Percentiles rank a stretch among this genome's conserved stretches.
Evolutionary conservation across 2,113 vertebrate species (phyloP).

Genomic region (Sinocyclocheilus anshuiensis): DNA sequence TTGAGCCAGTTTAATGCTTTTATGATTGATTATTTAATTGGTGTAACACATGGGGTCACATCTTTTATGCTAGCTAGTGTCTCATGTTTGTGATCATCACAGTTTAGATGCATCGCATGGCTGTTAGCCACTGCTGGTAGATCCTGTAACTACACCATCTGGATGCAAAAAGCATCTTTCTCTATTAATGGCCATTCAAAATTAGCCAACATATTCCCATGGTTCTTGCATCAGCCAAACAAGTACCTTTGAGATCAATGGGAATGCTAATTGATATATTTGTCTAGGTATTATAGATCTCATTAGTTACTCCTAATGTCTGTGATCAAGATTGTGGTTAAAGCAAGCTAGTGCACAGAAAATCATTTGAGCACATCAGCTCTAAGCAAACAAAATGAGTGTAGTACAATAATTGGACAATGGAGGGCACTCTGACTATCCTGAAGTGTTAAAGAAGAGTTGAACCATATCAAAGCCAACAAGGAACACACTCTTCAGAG

Average conservation of each 20-base stretch:
- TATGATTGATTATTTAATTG: neutral
- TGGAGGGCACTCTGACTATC: conserved; percentile 78
- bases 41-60: neutral
- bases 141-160: neutral
- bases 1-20: neutral
- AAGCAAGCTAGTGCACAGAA: neutral
- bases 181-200: neutral
- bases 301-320: neutral
- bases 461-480: conserved; percentile 45
- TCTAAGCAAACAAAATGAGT: conserved; percentile 26
- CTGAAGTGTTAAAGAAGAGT: conserved; percentile 47
- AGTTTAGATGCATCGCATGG: neutral
- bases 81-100: neutral
- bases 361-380: neutral
- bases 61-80: neutral
- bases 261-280: neutral
- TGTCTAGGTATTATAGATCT: neutral
- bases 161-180: neutral
- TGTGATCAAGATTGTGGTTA: neutral
- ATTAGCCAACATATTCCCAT: neutral
- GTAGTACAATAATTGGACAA: conserved; percentile 64
- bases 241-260: neutral
- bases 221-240: neutral
- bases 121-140: neutral
- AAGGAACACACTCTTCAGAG: conserved; percentile 51